Base-by-base conservation (phyloP, 2,797 vertebrate genomes). In the Percopsis omiscomaycus region DNA sequence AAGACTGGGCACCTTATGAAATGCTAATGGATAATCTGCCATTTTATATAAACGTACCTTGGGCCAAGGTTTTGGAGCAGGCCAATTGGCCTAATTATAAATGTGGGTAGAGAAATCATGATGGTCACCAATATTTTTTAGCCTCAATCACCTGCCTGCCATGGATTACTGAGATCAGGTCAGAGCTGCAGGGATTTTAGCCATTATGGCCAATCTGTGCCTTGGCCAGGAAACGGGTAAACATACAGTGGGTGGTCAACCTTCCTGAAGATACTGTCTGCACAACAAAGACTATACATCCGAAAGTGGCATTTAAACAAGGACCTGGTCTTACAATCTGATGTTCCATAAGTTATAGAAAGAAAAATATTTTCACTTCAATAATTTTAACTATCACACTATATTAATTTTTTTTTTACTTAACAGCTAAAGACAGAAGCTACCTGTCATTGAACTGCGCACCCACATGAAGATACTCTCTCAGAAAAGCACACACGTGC, bases 51-150 rank as follows among this genome's bases (percentile, higher is more conserved):
- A 9, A 42, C 0, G 9, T 42, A 42, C 9, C 6, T 42, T 42
- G 6, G 1, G 8, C 37, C 22, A 22, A 22, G 22, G 22, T 22
- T 22, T 22, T 42, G 37, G 6, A 9, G 37, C 37, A 42, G 37
- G 6, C 6, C 37, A 42, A 42, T 42, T 9, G 2, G 37, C 37
- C 78, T 79, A 49, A 75, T 80, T 84, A 68, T n/a, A 44, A 45
- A 15, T 45, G 32, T 10, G 55, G 37, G 9, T 4, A 45, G 6
- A 22, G 10, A 11, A 22, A 61, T 64, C 75, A 82, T 50, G 59
- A 45, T 79, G 78, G 78, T 75, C 75, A 67, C 61, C 63, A 76
- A 64, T 78, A 74, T 75, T 59, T 69, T 67, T 32, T 51, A 64
- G 22, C 13, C 66, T 64, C 29, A 44, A 51, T 37, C 45, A 42